Evolutionary conservation across 2,797 vertebrate species (phyloP), one percentile per base, ranked within the genome.

Genomic region (Sebastes oblongus): DNA sequence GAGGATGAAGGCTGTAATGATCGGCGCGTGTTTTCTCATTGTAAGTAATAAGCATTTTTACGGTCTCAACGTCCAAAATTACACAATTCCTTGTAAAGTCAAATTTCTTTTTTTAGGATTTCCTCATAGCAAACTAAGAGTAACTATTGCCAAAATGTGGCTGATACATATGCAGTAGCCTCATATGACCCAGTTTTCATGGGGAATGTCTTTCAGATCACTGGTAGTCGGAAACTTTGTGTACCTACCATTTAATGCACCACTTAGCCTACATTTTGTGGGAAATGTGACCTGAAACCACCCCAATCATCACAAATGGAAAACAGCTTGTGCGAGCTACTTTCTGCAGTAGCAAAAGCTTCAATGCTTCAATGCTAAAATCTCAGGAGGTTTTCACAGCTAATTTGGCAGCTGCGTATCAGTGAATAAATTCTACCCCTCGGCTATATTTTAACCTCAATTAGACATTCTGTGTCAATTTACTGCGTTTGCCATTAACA

Each of bases 21-120:
- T 99, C 3, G 98, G 98, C 5, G 97, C 97, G 24, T 99, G 98
- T 87, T 99, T 99, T 81, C 98, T 99, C 72, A 96, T 99, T 64
- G 98, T 99, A 93, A 98, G 98, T 97, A 62, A 13, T 66, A 32
- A 8, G 6, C 10, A 1, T 66, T 30, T 64, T 29, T 61, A 59
- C 59, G 13, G 1, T 39, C 10, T 55, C 20, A 73, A 14, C 32
- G 4, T 64, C 25, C 66, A 76, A 65, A 73, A 22, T 8, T 24
- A 27, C 27, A 12, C 5, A 2, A 46, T 20, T 16, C 50, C 16
- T 60, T 71, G 13, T 52, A 18, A 22, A 60, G 30, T 24, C 2
- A 46, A 46, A 46, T 46, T 46, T 46, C 6, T 46, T 54, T 54
- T 8, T 7, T 27, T 22, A 11, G 10, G 56, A 56, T 72, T 72